These are phyloP conservation scores for Laterallus jamaicensis DNA, from an alignment of 2,113 vertebrate genomes.

Conservation along the genomic window DNA sequence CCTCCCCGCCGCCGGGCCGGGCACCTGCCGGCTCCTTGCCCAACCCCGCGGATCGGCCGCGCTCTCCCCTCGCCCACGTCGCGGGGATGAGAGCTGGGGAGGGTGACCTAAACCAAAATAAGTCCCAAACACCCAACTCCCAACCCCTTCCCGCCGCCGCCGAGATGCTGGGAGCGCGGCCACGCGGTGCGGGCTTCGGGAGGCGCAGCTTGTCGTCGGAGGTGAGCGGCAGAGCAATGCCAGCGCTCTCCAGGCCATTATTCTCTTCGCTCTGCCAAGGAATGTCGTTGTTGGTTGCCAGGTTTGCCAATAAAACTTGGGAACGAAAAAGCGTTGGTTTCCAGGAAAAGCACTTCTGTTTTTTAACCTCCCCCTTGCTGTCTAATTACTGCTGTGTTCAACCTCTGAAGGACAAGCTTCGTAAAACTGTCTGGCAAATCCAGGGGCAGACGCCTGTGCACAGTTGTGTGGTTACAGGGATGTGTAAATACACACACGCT, in stretches of 20 bases:
- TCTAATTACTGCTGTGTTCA: slow-evolving; percentile 27
- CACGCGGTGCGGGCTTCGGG: background rate
- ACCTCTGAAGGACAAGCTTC: background rate
- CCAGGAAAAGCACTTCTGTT: slow-evolving; percentile 69
- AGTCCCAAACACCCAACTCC: background rate
- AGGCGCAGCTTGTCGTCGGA: background rate
- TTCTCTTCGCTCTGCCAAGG: slow-evolving; percentile 39
- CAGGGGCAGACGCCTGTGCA: background rate
- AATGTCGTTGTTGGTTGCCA: slow-evolving; percentile 46
- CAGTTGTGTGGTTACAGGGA: background rate
- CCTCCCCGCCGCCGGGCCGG: background rate
- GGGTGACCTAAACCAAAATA: no score
- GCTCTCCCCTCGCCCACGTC: background rate
- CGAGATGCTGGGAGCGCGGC: background rate
- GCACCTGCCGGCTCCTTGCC: background rate
- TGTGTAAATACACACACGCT: background rate
- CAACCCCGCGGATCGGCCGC: background rate
- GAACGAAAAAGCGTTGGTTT: slow-evolving; percentile 58
- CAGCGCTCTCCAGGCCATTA: background rate
- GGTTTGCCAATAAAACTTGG: slow-evolving; percentile 64
- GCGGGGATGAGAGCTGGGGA: background rate
- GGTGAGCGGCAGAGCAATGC: background rate
- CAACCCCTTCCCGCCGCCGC: no score
- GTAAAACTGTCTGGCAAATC: background rate
- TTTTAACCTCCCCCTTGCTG: slow-evolving; percentile 53